Evolutionary conservation across 2,113 vertebrate genomes (phyloP).

Genomic region (Aptenodytes forsteri): DNA sequence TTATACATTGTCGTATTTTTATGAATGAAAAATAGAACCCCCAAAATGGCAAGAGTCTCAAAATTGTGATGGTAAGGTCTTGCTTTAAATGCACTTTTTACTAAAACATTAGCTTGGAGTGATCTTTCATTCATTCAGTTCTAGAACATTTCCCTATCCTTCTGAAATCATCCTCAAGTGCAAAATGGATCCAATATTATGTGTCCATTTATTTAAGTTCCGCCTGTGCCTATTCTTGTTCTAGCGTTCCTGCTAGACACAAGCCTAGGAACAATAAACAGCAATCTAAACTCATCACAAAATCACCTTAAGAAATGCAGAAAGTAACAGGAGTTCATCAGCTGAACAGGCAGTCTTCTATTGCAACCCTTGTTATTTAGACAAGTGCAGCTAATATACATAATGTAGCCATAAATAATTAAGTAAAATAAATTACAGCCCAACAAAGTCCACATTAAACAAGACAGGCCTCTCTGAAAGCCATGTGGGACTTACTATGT

Average conservation of each 20-base stretch:
- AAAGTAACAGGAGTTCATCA: constrained; percentile 19
- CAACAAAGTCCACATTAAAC: constrained; percentile 46
- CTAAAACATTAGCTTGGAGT: not conserved
- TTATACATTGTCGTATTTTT: not conserved
- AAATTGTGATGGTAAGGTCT: not conserved
- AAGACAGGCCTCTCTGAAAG: constrained; percentile 51
- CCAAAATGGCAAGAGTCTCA: not conserved
- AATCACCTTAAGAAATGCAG: constrained; percentile 47
- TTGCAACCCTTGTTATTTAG: constrained; percentile 55
- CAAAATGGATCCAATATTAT: not conserved
- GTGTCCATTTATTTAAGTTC: not conserved
- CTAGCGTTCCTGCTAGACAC: not conserved
- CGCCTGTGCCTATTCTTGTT: not conserved
- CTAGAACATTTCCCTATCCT: not conserved
- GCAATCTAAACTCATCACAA: not conserved
- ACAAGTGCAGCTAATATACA: constrained; percentile 71
- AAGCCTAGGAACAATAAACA: not conserved
- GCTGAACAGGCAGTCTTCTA: constrained; percentile 16
- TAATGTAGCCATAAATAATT: constrained; percentile 75
- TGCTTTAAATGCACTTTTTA: not conserved
- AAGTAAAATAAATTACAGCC: constrained; percentile 69
- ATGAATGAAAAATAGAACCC: constrained; percentile 2
- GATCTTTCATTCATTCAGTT: not conserved
- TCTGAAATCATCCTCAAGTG: not conserved
- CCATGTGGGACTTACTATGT: constrained; percentile 19